phyloP scores from a whole-genome alignment of 2,113 vertebrate species.

The Lepus europaeus region DNA sequence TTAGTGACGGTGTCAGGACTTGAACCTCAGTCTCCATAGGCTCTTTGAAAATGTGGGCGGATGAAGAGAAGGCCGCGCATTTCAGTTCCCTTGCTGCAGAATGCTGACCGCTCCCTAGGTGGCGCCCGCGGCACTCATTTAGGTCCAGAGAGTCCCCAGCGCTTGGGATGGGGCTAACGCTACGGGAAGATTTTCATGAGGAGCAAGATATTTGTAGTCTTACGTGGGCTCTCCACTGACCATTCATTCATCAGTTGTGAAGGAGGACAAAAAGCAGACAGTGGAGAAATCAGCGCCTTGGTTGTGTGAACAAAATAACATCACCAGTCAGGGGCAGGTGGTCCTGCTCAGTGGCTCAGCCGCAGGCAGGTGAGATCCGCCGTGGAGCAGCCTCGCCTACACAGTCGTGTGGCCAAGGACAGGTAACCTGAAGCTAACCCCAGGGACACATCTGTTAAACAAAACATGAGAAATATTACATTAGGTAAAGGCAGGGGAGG shows the following conservation, averaged over 20 bases:
- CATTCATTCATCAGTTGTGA: neutral
- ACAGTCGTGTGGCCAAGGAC: neutral
- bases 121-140: neutral
- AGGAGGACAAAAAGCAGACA: neutral
- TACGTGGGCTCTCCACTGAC: neutral
- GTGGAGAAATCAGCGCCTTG: constrained; percentile 11
- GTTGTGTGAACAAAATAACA: constrained; percentile 8
- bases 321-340: neutral
- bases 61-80: neutral
- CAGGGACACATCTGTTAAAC: neutral
- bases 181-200: neutral
- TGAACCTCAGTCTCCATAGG: neutral
- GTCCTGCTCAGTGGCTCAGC: neutral
- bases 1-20: neutral
- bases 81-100: neutral
- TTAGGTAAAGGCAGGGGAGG: neutral
- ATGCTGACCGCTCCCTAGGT: neutral
- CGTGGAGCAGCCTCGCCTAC: neutral
- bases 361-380: neutral
- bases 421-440: neutral
- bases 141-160: neutral
- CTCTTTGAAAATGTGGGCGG: constrained; percentile 16
- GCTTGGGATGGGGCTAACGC: neutral
- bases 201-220: neutral
- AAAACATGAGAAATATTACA: neutral